phyloP scores from a whole-genome alignment of 2,113 vertebrate species.

The Halcyon malimbica region DNA sequence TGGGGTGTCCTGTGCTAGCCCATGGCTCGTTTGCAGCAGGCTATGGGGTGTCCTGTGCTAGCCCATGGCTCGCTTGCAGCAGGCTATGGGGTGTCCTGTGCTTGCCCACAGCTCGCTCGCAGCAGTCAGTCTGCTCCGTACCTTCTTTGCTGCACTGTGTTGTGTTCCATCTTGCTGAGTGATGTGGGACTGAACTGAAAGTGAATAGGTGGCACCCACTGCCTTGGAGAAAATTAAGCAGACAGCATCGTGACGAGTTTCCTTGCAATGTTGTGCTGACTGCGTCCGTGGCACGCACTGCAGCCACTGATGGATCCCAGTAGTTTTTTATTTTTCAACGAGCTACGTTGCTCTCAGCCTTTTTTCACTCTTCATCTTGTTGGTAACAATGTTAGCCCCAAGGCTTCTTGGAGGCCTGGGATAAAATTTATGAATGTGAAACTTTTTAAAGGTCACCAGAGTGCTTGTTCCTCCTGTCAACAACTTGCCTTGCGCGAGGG shows the following conservation, averaged over 20 bases:
- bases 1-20: neutral
- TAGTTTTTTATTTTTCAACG: neutral
- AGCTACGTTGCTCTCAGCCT: neutral
- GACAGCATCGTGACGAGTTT: neutral
- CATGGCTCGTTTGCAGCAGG: accelerated
- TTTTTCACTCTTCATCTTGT: neutral
- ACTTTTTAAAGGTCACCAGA: neutral
- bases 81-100: too few relatives aligned
- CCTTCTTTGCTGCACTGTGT: neutral
- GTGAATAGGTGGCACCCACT: neutral
- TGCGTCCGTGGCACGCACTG: neutral
- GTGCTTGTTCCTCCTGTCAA: neutral
- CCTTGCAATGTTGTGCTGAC: accelerated
- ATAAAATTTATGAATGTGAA: neutral
- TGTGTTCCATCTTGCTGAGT: accelerated
- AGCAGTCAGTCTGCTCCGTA: too few relatives aligned
- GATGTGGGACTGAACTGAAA: neutral
- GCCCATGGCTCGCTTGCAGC: accelerated
- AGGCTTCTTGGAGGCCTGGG: neutral
- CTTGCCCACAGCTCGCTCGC: accelerated
- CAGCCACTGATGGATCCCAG: neutral
- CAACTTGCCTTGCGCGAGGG: neutral
- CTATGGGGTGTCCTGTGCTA: neutral
- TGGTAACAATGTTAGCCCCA: neutral
- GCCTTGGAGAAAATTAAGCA: neutral